Base-by-base conservation (phyloP, 2,113 vertebrate species). In the Mirounga angustirostris region DNA sequence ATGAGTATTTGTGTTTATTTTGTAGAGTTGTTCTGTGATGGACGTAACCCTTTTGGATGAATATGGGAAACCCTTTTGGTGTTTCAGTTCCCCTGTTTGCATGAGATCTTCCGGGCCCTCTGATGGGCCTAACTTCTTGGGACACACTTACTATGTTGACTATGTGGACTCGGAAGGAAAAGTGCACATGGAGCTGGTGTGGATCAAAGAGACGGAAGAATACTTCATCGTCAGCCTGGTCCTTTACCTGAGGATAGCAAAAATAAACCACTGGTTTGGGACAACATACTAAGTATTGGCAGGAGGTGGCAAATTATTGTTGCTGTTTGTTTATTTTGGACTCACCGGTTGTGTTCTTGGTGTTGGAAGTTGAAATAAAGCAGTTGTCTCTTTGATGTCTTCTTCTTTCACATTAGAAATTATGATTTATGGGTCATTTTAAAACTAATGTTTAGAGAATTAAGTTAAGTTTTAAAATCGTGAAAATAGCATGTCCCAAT, bases 31-130 rank as follows among this genome's bases (percentile, higher is more conserved):
- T 93, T 99, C 76, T 0, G 0, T 99, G 40, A 98, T 99, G 99
- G 98, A 99, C 85, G 56, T 99, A 36, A 99, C 99, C 5, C 90
- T 99, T 33, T 87, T 98, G 98, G 99, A 99, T 89, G 98, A 98
- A 91, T 81, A 61, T 50, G 97, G 97, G 98, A 98, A 98, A 16
- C 99, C 98, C 12, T 99, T 98, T 80, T 99, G 99, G 99, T 99
- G 99, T 93, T 97, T 99, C 76, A 99, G 99, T 97, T 98, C 98
- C 28, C 98, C 99, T 1, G 98, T 99, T 10, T 83, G 16, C 83
- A 43, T 99, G 98, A 58, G 87, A 16, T 26, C 93, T 19, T 96
- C 92, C 4, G 52, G 12, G 40, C 36, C 94, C 67, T 97, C 96
- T 0, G 69, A 88, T 0, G 67, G 98, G 10, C 98, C 97, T n/a